Evolutionary conservation across 2,797 vertebrate species (phyloP), one percentile per base, ranked within the genome.

Genomic region (Eospalax fontanierii): DNA sequence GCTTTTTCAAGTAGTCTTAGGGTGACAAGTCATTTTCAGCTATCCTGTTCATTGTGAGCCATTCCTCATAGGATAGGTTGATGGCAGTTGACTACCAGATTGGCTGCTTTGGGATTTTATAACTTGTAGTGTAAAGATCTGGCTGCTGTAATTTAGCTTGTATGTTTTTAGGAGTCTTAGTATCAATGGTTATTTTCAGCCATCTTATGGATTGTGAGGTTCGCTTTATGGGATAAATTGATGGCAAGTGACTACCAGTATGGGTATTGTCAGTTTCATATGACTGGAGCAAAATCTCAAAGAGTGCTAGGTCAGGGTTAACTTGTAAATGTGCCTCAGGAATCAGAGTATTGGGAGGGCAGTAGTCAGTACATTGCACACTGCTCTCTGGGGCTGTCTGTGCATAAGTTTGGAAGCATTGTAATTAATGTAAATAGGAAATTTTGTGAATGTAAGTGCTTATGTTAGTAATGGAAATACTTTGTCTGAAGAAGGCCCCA

Each of bases 391-490:
- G 74, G 33, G 93, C 57, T 82, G 14, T 40, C 4, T 68, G 2
- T 65, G 68, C 70, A 76, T 54, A 86, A 40, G 22, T 93, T 85
- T 59, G 54, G 30, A 80, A 82, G 28, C 46, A 70, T n/a, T 76
- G 63, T 88, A n/a, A 81, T 85, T 85, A 76, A 91, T 65, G 12
- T 66, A 87, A 68, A 18, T 54, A 35, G 50, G 18, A 10, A 50
- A 65, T 65, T 85, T 59, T 81, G 61, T 91, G 76, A 70, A 19
- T 90, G n/a, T 81, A 71, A 95, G 71, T 61, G 5, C 38, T 61
- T 92, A 0, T 43, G 61, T 46, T 22, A 59, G 12, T 61, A 16
- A 40, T 68, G 35, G 74, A 80, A 79, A 78, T 38, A 84, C 40
- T 83, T 63, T 43, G 76, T 80, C 54, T 85, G 18, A 24, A 76